These are phyloP conservation scores for Agonum fuliginosum DNA, from an alignment of 2,888 invertebrate species.

Conservation along the genomic window DNA sequence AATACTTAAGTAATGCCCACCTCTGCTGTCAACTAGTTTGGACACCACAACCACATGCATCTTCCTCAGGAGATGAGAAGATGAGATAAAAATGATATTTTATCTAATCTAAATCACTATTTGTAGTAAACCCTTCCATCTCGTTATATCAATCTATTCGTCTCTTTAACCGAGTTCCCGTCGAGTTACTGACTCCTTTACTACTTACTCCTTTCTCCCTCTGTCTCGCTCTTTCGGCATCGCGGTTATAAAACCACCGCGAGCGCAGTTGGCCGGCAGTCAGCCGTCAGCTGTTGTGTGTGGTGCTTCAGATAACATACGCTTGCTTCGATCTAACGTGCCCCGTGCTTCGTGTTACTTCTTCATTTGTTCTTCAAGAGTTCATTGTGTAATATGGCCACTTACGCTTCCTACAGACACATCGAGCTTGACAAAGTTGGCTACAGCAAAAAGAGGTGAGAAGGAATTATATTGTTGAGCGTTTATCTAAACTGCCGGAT, in stretches of 20 bases:
- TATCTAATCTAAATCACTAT: too few species aligned
- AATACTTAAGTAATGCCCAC: too few species aligned
- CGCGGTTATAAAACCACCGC: constrained; percentile 68
- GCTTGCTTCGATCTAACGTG: background rate
- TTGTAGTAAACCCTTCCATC: too few species aligned
- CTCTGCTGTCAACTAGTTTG: too few species aligned
- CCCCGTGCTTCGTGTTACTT: background rate
- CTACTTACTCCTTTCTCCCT: constrained; percentile 57
- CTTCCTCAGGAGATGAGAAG: too few species aligned
- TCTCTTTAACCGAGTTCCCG: too few species aligned
- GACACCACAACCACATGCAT: too few species aligned
- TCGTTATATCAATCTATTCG: too few species aligned
- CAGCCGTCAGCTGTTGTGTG: constrained; percentile 68
- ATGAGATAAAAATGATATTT: too few species aligned
- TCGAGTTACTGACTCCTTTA: constrained; percentile 8
- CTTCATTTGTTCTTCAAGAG: background rate
- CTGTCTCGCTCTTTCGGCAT: constrained; percentile 62
- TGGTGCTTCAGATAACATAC: background rate
- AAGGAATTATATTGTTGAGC: background rate
- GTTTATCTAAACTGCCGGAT: too few species aligned
- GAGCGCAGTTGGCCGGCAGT: constrained; percentile 67
- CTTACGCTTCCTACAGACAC: constrained; percentile 94
- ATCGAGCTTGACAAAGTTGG: constrained; percentile 96
- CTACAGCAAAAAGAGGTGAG: constrained; percentile 93
- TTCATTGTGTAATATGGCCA: constrained; percentile 80